Conservation (phyloP, 2,888 invertebrate species). For the Ichneumoninae sp. region DNA sequence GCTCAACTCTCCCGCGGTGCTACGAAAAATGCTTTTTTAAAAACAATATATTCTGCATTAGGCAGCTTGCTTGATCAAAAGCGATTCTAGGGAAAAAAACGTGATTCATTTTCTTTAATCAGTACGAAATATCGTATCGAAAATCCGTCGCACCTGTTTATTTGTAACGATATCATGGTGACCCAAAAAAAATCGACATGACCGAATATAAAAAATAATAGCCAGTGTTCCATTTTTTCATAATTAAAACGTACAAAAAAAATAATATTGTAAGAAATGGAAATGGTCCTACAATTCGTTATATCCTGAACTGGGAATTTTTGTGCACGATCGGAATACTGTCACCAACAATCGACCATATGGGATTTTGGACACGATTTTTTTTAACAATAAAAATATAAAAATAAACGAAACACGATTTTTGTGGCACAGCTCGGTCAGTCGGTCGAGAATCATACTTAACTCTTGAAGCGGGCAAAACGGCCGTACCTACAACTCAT, state of each 20-base stretch:
- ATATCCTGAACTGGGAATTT: background rate
- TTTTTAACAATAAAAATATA: background rate
- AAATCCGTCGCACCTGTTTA: background rate
- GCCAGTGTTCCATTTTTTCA: background rate
- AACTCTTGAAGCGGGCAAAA: constrained; percentile 36
- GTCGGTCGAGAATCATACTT: constrained; percentile 22
- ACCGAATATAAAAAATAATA: background rate
- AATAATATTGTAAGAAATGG: background rate
- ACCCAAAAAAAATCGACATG: background rate
- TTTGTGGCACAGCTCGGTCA: background rate
- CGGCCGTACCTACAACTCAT: constrained; percentile 53
- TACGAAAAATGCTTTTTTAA: background rate
- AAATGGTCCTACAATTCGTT: background rate
- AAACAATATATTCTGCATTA: background rate
- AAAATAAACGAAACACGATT: background rate
- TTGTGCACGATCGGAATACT: background rate
- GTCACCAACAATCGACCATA: background rate
- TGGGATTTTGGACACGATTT: background rate
- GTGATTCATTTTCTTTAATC: background rate
- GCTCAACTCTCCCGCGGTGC: background rate
- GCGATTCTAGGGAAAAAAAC: background rate
- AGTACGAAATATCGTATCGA: background rate
- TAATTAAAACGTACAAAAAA: background rate
- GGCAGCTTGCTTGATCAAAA: background rate
- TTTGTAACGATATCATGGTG: background rate